phyloP scores from a whole-genome alignment of 1,140 invertebrate species.

The Bombus vancouverensis region DNA sequence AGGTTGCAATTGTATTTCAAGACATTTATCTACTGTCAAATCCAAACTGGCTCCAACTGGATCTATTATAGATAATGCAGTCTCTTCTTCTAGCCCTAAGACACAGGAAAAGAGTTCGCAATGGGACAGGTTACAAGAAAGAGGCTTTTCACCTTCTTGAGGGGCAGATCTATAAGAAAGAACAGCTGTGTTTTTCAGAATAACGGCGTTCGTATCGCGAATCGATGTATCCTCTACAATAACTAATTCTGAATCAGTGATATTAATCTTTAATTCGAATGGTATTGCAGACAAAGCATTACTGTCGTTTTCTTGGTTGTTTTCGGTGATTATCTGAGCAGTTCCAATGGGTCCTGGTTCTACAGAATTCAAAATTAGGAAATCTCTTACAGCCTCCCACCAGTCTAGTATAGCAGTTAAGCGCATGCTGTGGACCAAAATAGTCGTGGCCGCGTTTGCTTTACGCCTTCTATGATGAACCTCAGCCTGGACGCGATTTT shows the following conservation, averaged over 20 bases:
- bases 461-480: slow-evolving; percentile 88
- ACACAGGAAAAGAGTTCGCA: slow-evolving; percentile 97
- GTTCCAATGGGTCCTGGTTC: slow-evolving; percentile 73
- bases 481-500: slow-evolving; percentile 91
- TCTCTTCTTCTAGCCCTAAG: slow-evolving; percentile 95
- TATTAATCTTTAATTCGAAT: slow-evolving; percentile 95
- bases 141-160: slow-evolving; percentile 87
- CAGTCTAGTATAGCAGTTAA: slow-evolving; percentile 97
- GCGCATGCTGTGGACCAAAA: slow-evolving; percentile 97
- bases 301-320: slow-evolving; percentile 53
- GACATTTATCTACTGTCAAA: slow-evolving; percentile 81
- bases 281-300: slow-evolving; percentile 69
- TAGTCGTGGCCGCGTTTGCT: slow-evolving; percentile 92
- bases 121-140: slow-evolving; percentile 94
- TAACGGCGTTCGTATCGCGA: slow-evolving; percentile 96
- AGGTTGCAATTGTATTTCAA: slow-evolving; percentile 81
- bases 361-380: slow-evolving; percentile 84
- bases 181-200: slow-evolving; percentile 95
- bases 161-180: slow-evolving; percentile 88
- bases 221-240: slow-evolving; percentile 94
- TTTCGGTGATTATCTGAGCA: slow-evolving; percentile 14
- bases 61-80: slow-evolving; percentile 97
- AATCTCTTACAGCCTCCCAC: slow-evolving; percentile 93
- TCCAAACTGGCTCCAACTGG: slow-evolving; percentile 93
- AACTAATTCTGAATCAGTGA: slow-evolving; percentile 97